A percentile compares a stretch with the other conserved stretches of the same genome.
Conservation (phyloP, 1,140 invertebrate genomes). For the Scaptodrosophila lebanonensis region DNA sequence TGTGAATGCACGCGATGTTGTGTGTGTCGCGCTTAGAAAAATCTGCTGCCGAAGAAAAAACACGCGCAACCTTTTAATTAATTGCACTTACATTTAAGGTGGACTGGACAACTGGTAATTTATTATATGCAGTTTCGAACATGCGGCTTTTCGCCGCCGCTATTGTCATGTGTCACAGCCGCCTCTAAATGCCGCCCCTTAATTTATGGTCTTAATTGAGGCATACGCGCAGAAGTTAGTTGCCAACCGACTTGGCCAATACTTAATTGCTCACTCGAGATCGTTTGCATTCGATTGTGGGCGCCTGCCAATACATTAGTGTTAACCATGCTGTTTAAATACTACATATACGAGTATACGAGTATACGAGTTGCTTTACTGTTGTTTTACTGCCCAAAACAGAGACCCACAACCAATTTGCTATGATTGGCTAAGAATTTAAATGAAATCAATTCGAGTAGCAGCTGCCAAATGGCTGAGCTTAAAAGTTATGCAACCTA, state of each 20-base stretch:
- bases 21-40: too few species aligned
- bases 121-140: slow-evolving; percentile 14
- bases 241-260: slow-evolving; percentile 16
- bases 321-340: slow-evolving; percentile 58
- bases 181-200: slow-evolving; percentile 25
- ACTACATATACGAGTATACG: too few species aligned
- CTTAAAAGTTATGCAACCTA: slow-evolving; percentile 20
- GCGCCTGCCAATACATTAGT: slow-evolving; percentile 47
- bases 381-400: too few species aligned
- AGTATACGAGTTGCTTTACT: too few species aligned
- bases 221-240: slow-evolving; percentile 24
- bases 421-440: too few species aligned
- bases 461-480: too few species aligned
- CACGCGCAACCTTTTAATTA: slow-evolving; percentile 50
- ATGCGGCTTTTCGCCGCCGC: slow-evolving; percentile 28
- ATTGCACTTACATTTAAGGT: slow-evolving; percentile 42
- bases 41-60: too few species aligned
- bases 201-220: slow-evolving; percentile 23
- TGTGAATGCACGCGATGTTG: too few species aligned
- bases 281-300: slow-evolving; percentile 36
- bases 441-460: too few species aligned
- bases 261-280: slow-evolving; percentile 54
- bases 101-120: slow-evolving; percentile 3
- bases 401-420: too few species aligned
- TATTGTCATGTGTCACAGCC: slow-evolving; percentile 30